Base-by-base conservation (phyloP, 2,888 invertebrate species). In the Panopea generosa region DNA sequence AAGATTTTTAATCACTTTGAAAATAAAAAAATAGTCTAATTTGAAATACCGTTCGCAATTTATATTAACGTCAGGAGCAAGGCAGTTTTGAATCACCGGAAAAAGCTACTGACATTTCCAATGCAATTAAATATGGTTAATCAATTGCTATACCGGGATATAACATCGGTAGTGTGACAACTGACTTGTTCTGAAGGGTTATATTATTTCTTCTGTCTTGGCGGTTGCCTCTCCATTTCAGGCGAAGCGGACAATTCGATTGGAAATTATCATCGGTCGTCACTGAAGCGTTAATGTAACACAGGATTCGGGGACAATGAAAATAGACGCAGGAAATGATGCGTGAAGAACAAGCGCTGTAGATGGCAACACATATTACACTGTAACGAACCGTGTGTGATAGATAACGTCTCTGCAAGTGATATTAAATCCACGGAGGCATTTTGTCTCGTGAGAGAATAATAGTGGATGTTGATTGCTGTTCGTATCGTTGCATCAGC, bases 351-450 rank as follows among this genome's bases (percentile, higher is more conserved):
- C 59, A 68, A 67, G 62, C 67, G 63, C 71, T 77, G 77, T 53
- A 62, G 62, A 67, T 77, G 77, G 77, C 77, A 77, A 77, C 77
- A 77, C 66, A 77, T 77, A 72, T 59, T 71, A 72, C 52, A 68
- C 71, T 68, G 77, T 68, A 68, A 72, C 72, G 56, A 71, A 26
- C 40, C 27, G 49, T 47, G 66, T 50, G 61, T 57, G 70, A 71
- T 66, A 53, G 55, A 33, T 33, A 33, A 33, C 33, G 33, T 33
- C 33, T 16, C 47, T 47, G 47, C 18, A 47, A 47, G 20, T 47
- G 6, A 47, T 47, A 47, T 47, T 47, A 47, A 47, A 9, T 47
- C 47, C 16, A 16, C 20, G 16, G n/a, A 47, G 47, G 16, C n/a
- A 33, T 33, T 33, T 33, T 33, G 4, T 33, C 6, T 33, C 33